Conservation (phyloP, 2,888 invertebrate genomes). For the Leptinotarsa haldemani region DNA sequence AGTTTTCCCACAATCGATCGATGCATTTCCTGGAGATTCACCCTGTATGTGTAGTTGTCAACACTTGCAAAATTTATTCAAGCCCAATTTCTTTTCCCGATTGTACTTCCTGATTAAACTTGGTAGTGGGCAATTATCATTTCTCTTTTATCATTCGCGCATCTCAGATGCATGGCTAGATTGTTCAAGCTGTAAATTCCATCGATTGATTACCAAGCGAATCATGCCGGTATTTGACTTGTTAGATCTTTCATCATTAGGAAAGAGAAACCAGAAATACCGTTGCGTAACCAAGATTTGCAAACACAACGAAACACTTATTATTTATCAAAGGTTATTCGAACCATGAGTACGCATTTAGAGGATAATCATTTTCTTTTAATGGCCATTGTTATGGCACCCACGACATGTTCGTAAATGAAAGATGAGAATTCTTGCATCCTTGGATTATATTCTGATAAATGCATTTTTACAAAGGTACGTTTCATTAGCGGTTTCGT, state of each 20-base stretch:
- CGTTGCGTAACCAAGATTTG: conserved; percentile 5
- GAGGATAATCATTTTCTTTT: background rate
- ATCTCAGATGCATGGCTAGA: too few relatives aligned
- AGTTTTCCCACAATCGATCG: too few relatives aligned
- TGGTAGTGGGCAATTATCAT: too few relatives aligned
- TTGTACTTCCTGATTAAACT: too few relatives aligned
- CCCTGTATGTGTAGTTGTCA: too few relatives aligned
- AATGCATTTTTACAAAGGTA: conserved; percentile 1
- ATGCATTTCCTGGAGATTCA: too few relatives aligned
- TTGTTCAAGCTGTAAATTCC: too few relatives aligned
- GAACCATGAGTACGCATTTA: background rate
- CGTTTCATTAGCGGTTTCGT: background rate
- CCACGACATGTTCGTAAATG: conserved; percentile 23
- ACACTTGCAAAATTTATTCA: too few relatives aligned
- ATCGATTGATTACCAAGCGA: too few relatives aligned
- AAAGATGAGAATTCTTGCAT: conserved; percentile 12
- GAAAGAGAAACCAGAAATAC: background rate
- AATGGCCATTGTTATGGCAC: conserved; percentile 19
- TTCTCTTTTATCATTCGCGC: too few relatives aligned
- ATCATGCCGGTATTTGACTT: background rate
- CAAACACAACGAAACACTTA: background rate
- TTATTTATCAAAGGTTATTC: conserved; percentile 1
- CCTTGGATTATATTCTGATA: conserved; percentile 3
- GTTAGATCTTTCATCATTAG: background rate
- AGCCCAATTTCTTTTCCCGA: too few relatives aligned